phyloP scores from a whole-genome alignment of 2,113 vertebrate species.

The Apus apus region DNA sequence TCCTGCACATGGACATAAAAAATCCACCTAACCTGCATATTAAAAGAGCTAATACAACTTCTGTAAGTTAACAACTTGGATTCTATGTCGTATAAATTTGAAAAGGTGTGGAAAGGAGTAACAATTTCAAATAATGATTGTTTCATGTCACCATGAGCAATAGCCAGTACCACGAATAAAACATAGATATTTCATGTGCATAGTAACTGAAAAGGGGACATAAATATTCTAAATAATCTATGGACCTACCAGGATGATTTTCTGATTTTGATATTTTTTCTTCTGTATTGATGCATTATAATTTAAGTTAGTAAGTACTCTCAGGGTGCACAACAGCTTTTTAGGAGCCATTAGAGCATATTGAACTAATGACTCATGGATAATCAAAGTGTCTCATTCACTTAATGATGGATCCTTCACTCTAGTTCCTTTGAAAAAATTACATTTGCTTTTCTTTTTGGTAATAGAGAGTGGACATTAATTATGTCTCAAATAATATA shows the following conservation, averaged over 20 bases:
- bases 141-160: background rate
- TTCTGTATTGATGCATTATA: conserved; percentile 27
- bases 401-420: conserved; percentile 36
- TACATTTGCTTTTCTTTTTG: conserved; percentile 39
- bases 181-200: background rate
- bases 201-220: background rate
- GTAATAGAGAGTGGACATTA: conserved; percentile 27
- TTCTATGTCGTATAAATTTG: background rate
- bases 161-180: conserved; percentile 14
- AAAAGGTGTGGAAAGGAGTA: background rate
- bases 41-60: background rate
- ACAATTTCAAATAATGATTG: background rate
- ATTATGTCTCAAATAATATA: conserved; percentile 1
- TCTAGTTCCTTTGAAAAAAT: conserved; percentile 18
- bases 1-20: background rate
- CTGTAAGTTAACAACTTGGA: background rate
- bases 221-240: background rate
- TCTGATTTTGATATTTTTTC: conserved; percentile 14
- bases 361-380: conserved; percentile 46
- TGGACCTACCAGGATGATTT: conserved; percentile 4
- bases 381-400: conserved; percentile 52
- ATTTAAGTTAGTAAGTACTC: background rate
- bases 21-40: background rate
- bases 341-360: conserved; percentile 32
- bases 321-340: conserved; percentile 13